Conservation (phyloP, 2,797 vertebrate species). For the Valencia hispanica region DNA sequence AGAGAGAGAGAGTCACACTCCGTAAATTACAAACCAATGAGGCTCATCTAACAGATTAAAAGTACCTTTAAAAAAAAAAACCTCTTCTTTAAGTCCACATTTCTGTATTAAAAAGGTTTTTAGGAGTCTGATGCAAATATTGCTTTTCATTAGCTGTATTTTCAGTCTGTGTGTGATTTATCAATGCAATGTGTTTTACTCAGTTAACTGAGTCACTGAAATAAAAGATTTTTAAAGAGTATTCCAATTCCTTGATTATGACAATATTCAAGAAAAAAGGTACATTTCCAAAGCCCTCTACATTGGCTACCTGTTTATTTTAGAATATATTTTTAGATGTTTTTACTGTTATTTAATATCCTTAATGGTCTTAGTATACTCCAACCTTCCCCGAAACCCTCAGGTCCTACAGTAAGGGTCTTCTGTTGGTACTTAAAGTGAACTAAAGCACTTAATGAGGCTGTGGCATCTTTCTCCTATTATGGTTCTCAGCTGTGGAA, state of each 20-base stretch:
- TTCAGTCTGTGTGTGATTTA: not conserved
- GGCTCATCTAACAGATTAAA: no score
- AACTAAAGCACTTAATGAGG: not conserved
- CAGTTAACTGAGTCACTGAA: not conserved
- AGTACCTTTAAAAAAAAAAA: no score
- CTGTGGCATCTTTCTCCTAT: not conserved
- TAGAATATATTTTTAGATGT: not conserved
- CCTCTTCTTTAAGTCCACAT: not conserved
- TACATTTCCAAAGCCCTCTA: not conserved
- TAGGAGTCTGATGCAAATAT: not conserved
- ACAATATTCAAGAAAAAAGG: not conserved
- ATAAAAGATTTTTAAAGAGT: not conserved
- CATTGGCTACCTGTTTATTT: not conserved
- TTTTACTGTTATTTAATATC: not conserved
- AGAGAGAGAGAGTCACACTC: no score
- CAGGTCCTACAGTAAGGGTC: not conserved
- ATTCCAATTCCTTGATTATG: not conserved
- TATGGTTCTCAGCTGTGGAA: not conserved
- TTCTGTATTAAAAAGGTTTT: not conserved
- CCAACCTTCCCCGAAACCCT: not conserved
- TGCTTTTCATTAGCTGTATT: not conserved
- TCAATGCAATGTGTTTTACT: not conserved
- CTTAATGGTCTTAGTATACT: not conserved
- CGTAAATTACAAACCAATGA: no score
- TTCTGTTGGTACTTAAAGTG: not conserved